Percentiles rank a stretch among this genome's conserved stretches.
Evolutionary conservation across 2,113 vertebrate species (phyloP).

Genomic region (Myanophis thanlyinensis): DNA sequence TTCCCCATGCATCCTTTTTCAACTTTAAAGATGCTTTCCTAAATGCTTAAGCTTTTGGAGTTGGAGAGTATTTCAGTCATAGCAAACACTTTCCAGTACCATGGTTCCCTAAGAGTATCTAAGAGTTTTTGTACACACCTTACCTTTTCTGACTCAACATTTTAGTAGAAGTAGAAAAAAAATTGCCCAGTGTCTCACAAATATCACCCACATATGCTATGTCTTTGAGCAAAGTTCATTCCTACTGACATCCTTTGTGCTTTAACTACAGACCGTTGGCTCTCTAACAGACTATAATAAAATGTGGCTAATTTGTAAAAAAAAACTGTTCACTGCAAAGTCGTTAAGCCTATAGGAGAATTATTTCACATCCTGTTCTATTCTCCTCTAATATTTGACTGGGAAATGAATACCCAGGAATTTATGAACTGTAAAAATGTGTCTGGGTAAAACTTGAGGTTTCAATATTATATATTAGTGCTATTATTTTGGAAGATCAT

Average conservation of each 20-base stretch:
- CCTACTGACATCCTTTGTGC: constrained; percentile 34
- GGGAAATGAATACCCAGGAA: background rate
- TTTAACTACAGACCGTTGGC: constrained; percentile 26
- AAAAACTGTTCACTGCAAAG: constrained; percentile 36
- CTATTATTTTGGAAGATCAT: background rate
- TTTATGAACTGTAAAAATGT: constrained; percentile 4
- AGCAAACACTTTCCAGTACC: background rate
- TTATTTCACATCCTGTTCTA: background rate
- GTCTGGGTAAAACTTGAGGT: background rate
- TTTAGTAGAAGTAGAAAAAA: constrained; percentile 44
- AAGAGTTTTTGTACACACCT: background rate
- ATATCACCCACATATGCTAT: constrained; percentile 19
- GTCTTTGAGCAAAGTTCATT: constrained; percentile 25
- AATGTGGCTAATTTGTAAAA: constrained; percentile 37
- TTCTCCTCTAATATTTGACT: background rate
- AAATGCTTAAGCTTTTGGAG: background rate
- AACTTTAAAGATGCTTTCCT: background rate
- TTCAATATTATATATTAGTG: background rate
- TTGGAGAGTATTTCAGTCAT: background rate
- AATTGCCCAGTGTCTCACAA: background rate
- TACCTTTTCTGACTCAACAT: background rate
- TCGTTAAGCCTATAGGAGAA: background rate
- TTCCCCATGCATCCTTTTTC: background rate
- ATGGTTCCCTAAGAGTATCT: background rate
- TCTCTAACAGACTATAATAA: constrained; percentile 14